A percentile compares a stretch with the other conserved stretches of the same genome.
phyloP scores from a whole-genome alignment of 2,113 vertebrate species.

The Oreamnos americanus region DNA sequence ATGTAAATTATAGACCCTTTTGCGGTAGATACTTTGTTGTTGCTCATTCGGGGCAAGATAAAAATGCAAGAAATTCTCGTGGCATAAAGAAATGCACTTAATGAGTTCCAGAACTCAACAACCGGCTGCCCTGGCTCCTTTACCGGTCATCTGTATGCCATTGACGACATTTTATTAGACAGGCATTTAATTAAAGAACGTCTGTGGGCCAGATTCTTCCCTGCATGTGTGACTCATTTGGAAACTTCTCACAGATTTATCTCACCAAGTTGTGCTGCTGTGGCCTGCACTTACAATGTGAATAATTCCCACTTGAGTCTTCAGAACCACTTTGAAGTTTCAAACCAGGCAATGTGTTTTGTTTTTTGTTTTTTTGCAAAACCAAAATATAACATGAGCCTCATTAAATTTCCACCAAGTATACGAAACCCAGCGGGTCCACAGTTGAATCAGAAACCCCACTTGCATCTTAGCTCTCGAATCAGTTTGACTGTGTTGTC shows the following conservation, averaged over 20 bases:
- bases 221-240: conserved; percentile 57
- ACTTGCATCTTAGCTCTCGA: background rate
- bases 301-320: conserved; percentile 8
- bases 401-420: background rate
- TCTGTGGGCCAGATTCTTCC: conserved; percentile 65
- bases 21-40: background rate
- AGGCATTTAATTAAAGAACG: conserved; percentile 77
- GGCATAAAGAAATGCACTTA: conserved; percentile 67
- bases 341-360: background rate
- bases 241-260: conserved; percentile 56
- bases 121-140: background rate
- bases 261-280: conserved; percentile 12
- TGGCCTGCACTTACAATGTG: conserved; percentile 38
- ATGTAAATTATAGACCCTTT: background rate
- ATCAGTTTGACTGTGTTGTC: background rate
- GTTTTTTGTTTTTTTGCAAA: background rate
- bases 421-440: background rate
- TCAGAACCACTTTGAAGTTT: conserved; percentile 39
- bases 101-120: conserved; percentile 62
- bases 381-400: background rate
- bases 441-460: background rate
- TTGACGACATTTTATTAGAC: conserved; percentile 64
- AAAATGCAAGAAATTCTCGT: conserved; percentile 58
- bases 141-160: conserved; percentile 44
- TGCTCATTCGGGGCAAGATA: conserved; percentile 41